Percentiles rank a stretch among this genome's conserved stretches.
Conservation (phyloP, 2,113 vertebrate genomes). For the Neoarius graeffei region DNA sequence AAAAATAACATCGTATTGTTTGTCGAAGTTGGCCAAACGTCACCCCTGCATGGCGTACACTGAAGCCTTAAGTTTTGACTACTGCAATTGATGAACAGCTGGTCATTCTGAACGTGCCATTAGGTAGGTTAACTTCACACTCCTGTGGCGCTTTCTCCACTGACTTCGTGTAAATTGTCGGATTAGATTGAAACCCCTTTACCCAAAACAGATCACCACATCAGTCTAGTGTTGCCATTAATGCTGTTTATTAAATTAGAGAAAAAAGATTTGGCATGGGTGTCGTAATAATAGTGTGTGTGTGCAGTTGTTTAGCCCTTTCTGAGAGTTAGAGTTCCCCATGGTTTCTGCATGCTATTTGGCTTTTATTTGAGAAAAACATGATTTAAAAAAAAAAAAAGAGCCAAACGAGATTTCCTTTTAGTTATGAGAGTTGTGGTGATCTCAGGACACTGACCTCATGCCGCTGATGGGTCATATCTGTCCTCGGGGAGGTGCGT, state of each 20-base stretch:
- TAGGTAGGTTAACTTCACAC: not conserved
- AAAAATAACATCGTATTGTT: not conserved
- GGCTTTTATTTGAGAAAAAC: conserved; percentile 16
- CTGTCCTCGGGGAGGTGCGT: conserved; percentile 5
- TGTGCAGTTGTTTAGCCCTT: not conserved
- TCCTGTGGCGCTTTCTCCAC: not conserved
- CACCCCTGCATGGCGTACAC: not conserved
- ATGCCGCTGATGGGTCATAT: not conserved
- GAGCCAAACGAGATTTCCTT: not conserved
- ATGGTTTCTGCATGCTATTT: not conserved
- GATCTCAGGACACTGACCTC: conserved; percentile 12
- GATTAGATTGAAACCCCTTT: not conserved
- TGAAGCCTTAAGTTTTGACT: not conserved
- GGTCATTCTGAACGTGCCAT: not conserved
- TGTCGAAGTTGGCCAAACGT: not conserved
- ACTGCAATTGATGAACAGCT: not conserved
- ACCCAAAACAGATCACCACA: not conserved
- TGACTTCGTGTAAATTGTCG: not conserved
- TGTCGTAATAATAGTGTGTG: not conserved
- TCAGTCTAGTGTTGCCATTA: not conserved
- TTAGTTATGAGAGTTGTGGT: not conserved
- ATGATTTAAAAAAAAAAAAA: not conserved
- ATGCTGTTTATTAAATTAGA: too few relatives aligned
- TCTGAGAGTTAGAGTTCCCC: not conserved
- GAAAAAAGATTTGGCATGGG: not conserved